Evolutionary conservation across 2,797 vertebrate species (phyloP), one percentile per base, ranked within the genome.

Genomic region (Phrynocephalus vlangalii): DNA sequence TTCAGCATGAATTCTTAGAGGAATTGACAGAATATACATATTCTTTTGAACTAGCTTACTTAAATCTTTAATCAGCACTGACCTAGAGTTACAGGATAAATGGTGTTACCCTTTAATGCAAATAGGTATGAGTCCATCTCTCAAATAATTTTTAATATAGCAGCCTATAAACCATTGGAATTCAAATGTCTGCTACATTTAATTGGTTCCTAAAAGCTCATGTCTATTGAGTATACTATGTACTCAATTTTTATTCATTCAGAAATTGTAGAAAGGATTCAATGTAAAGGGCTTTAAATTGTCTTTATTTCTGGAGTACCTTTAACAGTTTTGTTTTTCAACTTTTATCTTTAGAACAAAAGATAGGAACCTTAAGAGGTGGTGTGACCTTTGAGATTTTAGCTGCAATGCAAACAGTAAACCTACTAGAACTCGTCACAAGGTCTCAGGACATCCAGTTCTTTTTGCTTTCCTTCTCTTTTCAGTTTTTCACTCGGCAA

Each of bases 381-480:
- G 78, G 44, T 30, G 68, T 33, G 1, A 68, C 91, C 73, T 66
- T 44, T n/a, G 24, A 80, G 18, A 75, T 2, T 3, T 30, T 1
- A 0, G 0, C 9, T 79, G 63, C 38, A 75, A 26, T 38, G 22
- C 50, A 85, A 28, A 6, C 60, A 8, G 33, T 33, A 86, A n/a
- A 48, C 18, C 6, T 63, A 67, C 38, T 73, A 73, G 6, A 16
- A 72, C 60, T 73, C 2, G 16, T 77, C 1, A 68, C 7, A 0
- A 60, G 50, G 52, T 76, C 56, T 68, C 18, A 44, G 79, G 11
- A 73, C 10, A 30, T 77, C 63, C 7, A 75, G 22, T 33, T 72
- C 87, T 10, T 84, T 81, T 85, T 63, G 81, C 44, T 82, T 89
- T 86, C 5, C 44, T 85, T 88, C 81, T 82, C 28, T 0, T 1